Evolutionary conservation across 2,888 invertebrate genomes (phyloP).

Genomic region (Orthosia gracilis): DNA sequence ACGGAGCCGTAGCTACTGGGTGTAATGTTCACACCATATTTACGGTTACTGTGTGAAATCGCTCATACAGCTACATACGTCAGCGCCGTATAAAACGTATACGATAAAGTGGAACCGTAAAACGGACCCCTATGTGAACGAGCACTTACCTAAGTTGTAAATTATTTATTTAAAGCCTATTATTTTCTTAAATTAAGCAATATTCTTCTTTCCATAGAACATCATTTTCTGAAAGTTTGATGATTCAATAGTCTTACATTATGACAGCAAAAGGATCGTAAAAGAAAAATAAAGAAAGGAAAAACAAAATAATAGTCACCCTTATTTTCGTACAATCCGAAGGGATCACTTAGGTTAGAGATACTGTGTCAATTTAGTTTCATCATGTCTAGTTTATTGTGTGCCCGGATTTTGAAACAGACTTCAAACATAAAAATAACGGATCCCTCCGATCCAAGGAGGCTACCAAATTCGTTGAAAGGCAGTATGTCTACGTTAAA

Average conservation of each 20-base stretch:
- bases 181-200: too few relatives aligned
- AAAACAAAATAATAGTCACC: not conserved
- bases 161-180: too few relatives aligned
- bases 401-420: slow-evolving; percentile 5
- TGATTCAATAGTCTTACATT: not conserved
- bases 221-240: not conserved
- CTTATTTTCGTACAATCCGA: not conserved
- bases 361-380: slow-evolving; percentile 24
- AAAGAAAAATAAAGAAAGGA: slow-evolving; percentile 6
- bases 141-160: too few relatives aligned
- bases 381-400: slow-evolving; percentile 28
- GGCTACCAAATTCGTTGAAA: not conserved
- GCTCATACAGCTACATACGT: too few relatives aligned
- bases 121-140: too few relatives aligned
- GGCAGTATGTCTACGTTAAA: not conserved
- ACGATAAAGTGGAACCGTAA: too few relatives aligned
- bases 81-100: too few relatives aligned
- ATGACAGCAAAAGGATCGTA: slow-evolving; percentile 2
- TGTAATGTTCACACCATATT: too few relatives aligned
- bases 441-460: not conserved
- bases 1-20: too few relatives aligned
- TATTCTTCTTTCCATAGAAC: too few relatives aligned
- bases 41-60: too few relatives aligned
- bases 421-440: slow-evolving; percentile 1
- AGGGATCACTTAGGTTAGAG: slow-evolving; percentile 1